A percentile compares a stretch with the other conserved stretches of the same genome.
These are phyloP conservation scores for Furcifer pardalis DNA, from an alignment of 2,797 vertebrate genomes.

Conservation along the genomic window DNA sequence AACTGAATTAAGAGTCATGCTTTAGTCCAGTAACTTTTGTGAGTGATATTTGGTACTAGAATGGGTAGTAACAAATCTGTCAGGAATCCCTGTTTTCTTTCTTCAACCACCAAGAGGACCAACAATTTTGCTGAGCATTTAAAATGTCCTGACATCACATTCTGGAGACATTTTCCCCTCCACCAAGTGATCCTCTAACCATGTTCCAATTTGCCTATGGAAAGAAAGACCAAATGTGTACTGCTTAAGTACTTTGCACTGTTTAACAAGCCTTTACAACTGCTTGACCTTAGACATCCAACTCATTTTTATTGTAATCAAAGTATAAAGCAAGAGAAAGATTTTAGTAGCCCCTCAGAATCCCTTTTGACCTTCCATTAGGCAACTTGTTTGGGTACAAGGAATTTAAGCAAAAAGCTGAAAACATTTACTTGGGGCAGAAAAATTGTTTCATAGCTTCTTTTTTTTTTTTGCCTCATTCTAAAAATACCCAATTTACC, in stretches of 20 bases:
- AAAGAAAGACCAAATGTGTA: constrained; percentile 10
- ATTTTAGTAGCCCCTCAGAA: constrained; percentile 50
- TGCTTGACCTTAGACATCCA: constrained; percentile 53
- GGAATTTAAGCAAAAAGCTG: constrained; percentile 59
- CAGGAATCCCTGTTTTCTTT: neutral
- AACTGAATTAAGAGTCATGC: neutral
- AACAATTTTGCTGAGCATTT: neutral
- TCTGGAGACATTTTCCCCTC: constrained; percentile 24
- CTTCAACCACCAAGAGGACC: neutral
- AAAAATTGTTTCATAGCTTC: constrained; percentile 42
- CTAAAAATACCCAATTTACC: neutral
- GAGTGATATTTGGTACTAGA: too few relatives aligned
- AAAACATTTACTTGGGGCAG: constrained; percentile 49
- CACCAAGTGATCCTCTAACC: constrained; percentile 52
- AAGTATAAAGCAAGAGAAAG: constrained; percentile 39
- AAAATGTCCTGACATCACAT: neutral
- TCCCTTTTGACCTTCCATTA: constrained; percentile 46
- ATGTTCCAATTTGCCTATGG: constrained; percentile 45
- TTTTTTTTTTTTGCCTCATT: too few relatives aligned
- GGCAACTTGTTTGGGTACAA: constrained; percentile 33
- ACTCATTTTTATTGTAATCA: constrained; percentile 59
- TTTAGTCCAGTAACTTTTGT: neutral
- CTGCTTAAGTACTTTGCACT: constrained; percentile 45
- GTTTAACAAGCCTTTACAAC: constrained; percentile 54
- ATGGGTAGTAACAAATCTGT: neutral